A percentile compares a stretch with the other conserved stretches of the same genome.
Conservation (phyloP, 2,888 invertebrate species). For the Lomographa bimaculata region DNA sequence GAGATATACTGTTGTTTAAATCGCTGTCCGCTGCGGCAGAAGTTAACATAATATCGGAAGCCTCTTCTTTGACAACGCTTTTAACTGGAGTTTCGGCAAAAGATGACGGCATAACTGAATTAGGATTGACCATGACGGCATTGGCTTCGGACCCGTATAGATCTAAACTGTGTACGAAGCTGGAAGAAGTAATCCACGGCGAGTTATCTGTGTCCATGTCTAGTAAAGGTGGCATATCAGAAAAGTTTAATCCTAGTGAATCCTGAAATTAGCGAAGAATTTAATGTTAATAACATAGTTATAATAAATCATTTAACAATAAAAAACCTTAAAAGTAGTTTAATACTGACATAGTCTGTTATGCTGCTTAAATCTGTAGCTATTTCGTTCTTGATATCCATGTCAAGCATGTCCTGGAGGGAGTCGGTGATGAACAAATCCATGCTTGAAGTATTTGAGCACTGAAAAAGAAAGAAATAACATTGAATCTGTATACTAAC, state of each 20-base stretch:
- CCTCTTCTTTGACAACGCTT: conserved; percentile 73
- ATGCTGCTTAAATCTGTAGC: conserved; percentile 90
- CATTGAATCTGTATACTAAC: no score
- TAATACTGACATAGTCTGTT: conserved; percentile 82
- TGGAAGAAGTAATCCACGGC: conserved; percentile 84
- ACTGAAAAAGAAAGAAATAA: conserved; percentile 39
- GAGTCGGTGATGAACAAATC: conserved; percentile 88
- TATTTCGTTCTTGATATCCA: conserved; percentile 94
- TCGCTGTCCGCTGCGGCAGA: conserved; percentile 63
- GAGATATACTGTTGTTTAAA: conserved; percentile 64
- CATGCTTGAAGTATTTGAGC: conserved; percentile 69
- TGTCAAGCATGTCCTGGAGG: conserved; percentile 95
- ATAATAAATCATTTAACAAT: no score
- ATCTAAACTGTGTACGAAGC: conserved; percentile 87
- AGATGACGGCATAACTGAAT: conserved; percentile 93
- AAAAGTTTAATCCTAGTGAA: conserved; percentile 84
- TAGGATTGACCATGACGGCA: conserved; percentile 94
- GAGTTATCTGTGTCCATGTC: conserved; percentile 87
- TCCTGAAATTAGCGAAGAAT: no score
- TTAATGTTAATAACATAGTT: no score
- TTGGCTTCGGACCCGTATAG: conserved; percentile 88
- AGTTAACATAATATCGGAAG: conserved; percentile 74
- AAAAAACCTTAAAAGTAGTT: no score
- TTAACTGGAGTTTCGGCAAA: conserved; percentile 81
- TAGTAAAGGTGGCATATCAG: conserved; percentile 84